A percentile compares a stretch with the other conserved stretches of the same genome.
These are phyloP conservation scores for Oasisia sp. DNA, from an alignment of 2,888 invertebrate genomes.

Conservation along the genomic window DNA sequence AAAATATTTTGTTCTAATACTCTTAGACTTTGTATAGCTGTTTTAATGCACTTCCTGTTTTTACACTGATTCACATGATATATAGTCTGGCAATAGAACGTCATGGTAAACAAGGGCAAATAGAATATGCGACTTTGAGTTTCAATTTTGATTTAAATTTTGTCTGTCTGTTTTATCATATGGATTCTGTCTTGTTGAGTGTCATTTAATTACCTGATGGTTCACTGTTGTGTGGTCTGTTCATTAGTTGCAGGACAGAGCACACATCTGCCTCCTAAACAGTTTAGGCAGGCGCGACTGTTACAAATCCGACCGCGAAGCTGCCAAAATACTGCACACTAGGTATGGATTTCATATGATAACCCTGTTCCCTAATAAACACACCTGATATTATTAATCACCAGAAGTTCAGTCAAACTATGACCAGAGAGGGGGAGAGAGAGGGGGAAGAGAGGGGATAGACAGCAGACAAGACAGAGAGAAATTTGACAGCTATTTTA, in stretches of 20 bases:
- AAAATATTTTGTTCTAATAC: too few relatives aligned
- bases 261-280: background rate
- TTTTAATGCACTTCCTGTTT: too few relatives aligned
- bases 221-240: background rate
- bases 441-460: too few relatives aligned
- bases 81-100: too few relatives aligned
- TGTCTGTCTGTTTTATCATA: background rate
- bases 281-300: too few relatives aligned
- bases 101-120: too few relatives aligned
- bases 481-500: too few relatives aligned
- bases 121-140: too few relatives aligned
- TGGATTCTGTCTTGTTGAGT: background rate
- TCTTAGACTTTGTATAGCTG: too few relatives aligned
- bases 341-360: background rate
- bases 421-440: too few relatives aligned
- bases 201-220: background rate
- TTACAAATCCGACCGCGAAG: background rate
- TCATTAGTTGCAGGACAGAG: conserved; percentile 13
- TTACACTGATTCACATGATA: too few relatives aligned
- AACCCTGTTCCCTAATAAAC: background rate
- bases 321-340: background rate
- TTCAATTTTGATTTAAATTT: background rate
- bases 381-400: background rate
- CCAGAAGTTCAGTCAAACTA: background rate
- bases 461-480: too few relatives aligned